A percentile compares a stretch with the other conserved stretches of the same genome.
These are phyloP conservation scores for Darevskia nairensis DNA, from an alignment of 2,797 vertebrate genomes.

Conservation along the genomic window DNA sequence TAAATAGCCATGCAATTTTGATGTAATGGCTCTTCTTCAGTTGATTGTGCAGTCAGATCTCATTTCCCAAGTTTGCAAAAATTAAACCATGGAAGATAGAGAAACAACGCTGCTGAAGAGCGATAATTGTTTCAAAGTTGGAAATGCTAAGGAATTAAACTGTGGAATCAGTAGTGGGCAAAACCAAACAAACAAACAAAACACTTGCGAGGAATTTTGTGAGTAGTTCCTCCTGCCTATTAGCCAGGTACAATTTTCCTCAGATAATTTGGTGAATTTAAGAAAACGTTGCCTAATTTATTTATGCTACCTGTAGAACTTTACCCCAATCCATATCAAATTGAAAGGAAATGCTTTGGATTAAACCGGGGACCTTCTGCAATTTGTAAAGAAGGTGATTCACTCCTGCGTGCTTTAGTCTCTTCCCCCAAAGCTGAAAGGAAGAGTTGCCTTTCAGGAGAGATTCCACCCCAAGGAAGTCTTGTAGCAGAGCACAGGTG, in stretches of 20 bases:
- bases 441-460: neutral
- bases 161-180: neutral
- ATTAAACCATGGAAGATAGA: neutral
- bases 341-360: neutral
- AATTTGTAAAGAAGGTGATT: neutral
- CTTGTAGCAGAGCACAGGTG: neutral
- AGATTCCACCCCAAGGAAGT: neutral
- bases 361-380: neutral
- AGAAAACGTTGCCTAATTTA: neutral
- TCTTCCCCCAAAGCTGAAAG: neutral
- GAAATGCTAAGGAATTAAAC: neutral
- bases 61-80: constrained; percentile 6
- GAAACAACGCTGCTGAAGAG: neutral
- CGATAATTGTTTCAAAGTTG: neutral
- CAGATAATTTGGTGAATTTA: neutral
- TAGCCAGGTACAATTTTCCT: neutral
- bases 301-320: neutral
- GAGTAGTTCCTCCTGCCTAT: neutral
- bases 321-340: neutral
- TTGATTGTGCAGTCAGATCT: constrained; percentile 15
- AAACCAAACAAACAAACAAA: too few species aligned
- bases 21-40: constrained; percentile 6
- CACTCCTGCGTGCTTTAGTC: too few species aligned
- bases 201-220: neutral
- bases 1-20: constrained; percentile 14